These are phyloP conservation scores for Heliconius hermathena DNA, from an alignment of 1,140 invertebrate species.

Conservation along the genomic window DNA sequence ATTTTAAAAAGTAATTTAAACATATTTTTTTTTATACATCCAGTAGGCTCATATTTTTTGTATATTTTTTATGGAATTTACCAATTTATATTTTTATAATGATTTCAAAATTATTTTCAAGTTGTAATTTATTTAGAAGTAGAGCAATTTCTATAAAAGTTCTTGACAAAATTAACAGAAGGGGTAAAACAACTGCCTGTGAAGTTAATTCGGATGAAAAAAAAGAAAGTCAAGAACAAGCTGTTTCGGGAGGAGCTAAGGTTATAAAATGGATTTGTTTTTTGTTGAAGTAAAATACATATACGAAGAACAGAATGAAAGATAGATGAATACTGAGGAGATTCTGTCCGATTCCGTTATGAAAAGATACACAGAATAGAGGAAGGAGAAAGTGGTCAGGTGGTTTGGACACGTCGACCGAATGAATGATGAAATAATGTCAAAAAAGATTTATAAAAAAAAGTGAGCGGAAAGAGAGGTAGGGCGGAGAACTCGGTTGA, in stretches of 20 bases:
- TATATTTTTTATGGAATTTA: background rate
- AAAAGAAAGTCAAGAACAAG: background rate
- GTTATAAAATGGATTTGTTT: background rate
- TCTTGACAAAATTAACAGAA: background rate
- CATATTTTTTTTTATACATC: constrained; percentile 40
- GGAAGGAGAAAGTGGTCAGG: too few relatives aligned
- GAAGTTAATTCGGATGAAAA: background rate
- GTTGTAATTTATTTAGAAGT: constrained; percentile 40
- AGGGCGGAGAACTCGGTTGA: too few relatives aligned
- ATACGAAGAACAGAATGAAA: too few relatives aligned
- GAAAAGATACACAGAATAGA: too few relatives aligned
- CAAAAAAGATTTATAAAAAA: too few relatives aligned
- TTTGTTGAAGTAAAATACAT: background rate
- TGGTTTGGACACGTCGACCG: too few relatives aligned
- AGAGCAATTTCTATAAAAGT: constrained; percentile 2
- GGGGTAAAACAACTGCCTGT: background rate
- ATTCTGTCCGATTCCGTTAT: too few relatives aligned
- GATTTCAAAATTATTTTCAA: constrained; percentile 63
- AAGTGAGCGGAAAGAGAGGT: too few relatives aligned
- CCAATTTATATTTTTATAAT: constrained; percentile 53
- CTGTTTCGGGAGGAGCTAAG: background rate
- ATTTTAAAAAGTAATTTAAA: background rate
- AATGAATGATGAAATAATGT: too few relatives aligned
- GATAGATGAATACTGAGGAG: too few relatives aligned
- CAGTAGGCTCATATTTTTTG: constrained; percentile 52